These are phyloP conservation scores for Paradisaea rubra DNA, from an alignment of 2,113 vertebrate species.

Conservation along the genomic window DNA sequence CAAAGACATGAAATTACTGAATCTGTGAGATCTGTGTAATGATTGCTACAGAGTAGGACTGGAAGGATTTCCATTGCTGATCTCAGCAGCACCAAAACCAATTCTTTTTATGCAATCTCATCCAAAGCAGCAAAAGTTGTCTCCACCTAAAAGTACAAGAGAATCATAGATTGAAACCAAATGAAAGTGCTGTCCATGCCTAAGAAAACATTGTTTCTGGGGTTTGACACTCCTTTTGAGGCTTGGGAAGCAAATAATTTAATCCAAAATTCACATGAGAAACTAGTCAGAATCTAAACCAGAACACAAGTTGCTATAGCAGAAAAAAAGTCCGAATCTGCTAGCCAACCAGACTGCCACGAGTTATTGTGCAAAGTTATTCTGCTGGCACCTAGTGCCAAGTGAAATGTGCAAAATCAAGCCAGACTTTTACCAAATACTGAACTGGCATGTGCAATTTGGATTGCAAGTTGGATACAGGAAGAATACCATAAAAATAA, in stretches of 20 bases:
- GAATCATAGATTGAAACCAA: not conserved
- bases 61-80: not conserved
- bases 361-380: not conserved
- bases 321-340: not conserved
- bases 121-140: not conserved
- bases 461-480: not conserved
- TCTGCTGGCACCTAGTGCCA: not conserved
- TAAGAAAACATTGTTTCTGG: not conserved
- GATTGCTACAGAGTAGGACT: not conserved
- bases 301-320: not conserved
- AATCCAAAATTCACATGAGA: not conserved
- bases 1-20: not conserved
- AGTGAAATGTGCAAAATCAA: not conserved
- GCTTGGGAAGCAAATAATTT: not conserved
- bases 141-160: not conserved
- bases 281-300: not conserved
- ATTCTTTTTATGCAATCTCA: not conserved
- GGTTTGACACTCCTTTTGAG: not conserved
- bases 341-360: not conserved
- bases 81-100: not conserved
- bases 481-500: not conserved
- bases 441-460: not conserved
- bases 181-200: not conserved
- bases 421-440: not conserved
- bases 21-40: not conserved